Base-by-base conservation (phyloP, 1,140 invertebrate genomes). In the Drosophila nannoptera region DNA sequence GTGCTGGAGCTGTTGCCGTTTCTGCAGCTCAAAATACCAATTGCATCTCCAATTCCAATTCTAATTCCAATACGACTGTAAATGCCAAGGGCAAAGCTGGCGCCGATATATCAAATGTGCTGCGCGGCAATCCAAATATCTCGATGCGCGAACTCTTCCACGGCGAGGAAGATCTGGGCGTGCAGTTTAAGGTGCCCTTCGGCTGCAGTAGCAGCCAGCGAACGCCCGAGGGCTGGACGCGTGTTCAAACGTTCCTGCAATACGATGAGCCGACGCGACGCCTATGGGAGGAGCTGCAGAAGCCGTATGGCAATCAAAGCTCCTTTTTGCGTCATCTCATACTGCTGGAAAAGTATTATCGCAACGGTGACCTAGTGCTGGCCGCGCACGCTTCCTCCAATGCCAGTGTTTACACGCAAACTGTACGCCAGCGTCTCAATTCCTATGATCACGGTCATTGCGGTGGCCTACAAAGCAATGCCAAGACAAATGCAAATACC, bases 251-350 rank as follows among this genome's bases (percentile, higher is more conserved):
- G 0, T 93, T 93, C 73, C 93, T 96, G 48, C 94, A 96, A 77
- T 96, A 96, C 60, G 95, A 96, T 74, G 90, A 92, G n/a, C 94
- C 95, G 36, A 96, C 95, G 4, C 95, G 95, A 61, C 90, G 92
- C 9, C 90, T 96, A 5, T 96, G 94, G 94, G 93, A 94, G 59
- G 93, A 95, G 66, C 77, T 96, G 31, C 94, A 96, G 78, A 93
- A 94, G 87, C 95, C 95, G 0, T 96, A 96, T 73, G 95, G 95
- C 3, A 96, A 95, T 82, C 94, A 95, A 78, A 95, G 94, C 46
- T 95, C 94, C 59, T 96, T 96, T 75, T 88, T 96, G 1, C 90
- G 95, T 5, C 95, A 96, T 90, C 88, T 96, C 5, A 93, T 96
- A 45, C 90, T 96, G 1, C 80, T 96, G 60, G 95, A 96, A 64